Evolutionary conservation across 2,113 vertebrate genomes (phyloP).

Genomic region (Pitta sordida): DNA sequence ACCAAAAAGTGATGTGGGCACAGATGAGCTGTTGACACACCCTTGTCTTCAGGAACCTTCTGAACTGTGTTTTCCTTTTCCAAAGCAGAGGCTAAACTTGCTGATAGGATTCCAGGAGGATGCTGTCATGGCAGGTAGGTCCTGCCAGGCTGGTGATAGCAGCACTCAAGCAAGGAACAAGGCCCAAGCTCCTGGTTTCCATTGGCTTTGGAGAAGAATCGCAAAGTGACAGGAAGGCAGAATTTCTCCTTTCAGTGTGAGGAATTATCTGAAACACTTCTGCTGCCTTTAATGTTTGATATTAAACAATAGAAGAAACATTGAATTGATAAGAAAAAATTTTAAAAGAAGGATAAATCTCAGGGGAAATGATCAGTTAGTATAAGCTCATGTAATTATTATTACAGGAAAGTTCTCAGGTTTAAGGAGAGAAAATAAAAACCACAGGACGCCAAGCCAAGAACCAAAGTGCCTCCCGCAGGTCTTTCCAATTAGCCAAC

Average conservation of each 20-base stretch:
- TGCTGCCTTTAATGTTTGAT: neutral
- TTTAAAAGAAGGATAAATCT: neutral
- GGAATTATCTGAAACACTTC: neutral
- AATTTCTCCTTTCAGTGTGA: accelerated
- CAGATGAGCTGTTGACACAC: accelerated
- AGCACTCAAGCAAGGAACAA: neutral
- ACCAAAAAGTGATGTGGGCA: neutral
- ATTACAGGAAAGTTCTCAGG: neutral
- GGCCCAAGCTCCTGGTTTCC: neutral
- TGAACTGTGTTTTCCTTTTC: neutral
- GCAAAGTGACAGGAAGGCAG: neutral
- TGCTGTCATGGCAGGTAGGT: neutral
- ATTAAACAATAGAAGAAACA: neutral
- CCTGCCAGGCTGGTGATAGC: neutral
- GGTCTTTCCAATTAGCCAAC: neutral
- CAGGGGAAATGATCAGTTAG: neutral
- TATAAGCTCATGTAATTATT: neutral
- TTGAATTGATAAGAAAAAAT: neutral
- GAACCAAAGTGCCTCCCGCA: neutral
- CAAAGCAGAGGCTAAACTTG: neutral
- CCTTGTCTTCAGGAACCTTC: neutral
- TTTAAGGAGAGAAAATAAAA: conserved; percentile 15
- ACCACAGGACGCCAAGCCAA: neutral
- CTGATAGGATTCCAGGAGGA: neutral
- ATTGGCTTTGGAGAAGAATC: neutral